Base-by-base conservation (phyloP, 2,113 vertebrate genomes). In the Theristicus caerulescens region DNA sequence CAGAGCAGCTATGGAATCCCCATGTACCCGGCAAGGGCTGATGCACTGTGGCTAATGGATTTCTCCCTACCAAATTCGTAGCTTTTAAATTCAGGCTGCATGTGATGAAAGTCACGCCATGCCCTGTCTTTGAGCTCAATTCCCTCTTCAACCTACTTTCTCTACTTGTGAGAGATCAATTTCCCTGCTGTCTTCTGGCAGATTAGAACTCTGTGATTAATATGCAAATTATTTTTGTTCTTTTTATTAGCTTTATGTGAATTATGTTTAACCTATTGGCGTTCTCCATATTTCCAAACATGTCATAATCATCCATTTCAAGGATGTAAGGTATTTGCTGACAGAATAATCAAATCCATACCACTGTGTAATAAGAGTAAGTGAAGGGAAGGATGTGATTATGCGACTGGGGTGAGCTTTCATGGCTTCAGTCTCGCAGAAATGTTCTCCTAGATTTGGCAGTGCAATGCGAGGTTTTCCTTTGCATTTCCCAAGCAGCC, bases 211-310 rank as follows among this genome's bases (percentile, higher is more conserved):
- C 58, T 52, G 42, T 89, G 91, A 94, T 97, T 93, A 96, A 87
- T 96, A 97, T 89, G 94, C 51, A 97, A 97, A 96, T 95, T 54
- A 89, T 85, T 96, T 94, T 95, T 74, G 36, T 71, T 82, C 76
- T 62, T 95, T 93, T 93, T 87, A 91, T 95, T 89, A 94, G 86
- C 77, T 94, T 86, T 76, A 62, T 82, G 54, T 95, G 91, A 97
- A 82, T 95, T 96, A 97, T 91, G 78, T 73, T 91, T 96, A 90
- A 89, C 84, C 49, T 97, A 54, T 51, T 76, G 70, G 62, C 1
- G 0, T 93, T 89, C 38, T 89, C 54, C 77, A 20, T 94, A 87
- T 89, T 95, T 95, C 40, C 78, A 89, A 93, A 84, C 46, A 31
- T 91, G 94, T 79, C 92, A 78, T 74, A 81, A 15, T 83, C 74